Evolutionary conservation across 2,113 vertebrate genomes (phyloP), one percentile per base, ranked within the genome.

Genomic region (Stigmatopora argus): DNA sequence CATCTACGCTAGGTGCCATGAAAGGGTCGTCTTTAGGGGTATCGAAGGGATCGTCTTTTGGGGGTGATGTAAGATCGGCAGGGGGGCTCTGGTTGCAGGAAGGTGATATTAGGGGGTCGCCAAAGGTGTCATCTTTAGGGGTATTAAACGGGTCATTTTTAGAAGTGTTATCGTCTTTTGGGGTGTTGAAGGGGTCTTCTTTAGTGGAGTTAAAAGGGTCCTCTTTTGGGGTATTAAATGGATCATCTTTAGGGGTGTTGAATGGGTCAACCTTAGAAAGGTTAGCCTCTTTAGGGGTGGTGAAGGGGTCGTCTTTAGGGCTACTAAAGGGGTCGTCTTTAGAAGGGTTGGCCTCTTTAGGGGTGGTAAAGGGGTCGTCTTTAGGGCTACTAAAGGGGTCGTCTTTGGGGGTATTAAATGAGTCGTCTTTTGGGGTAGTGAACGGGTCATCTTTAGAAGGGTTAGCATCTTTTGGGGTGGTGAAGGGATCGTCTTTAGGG

Each of bases 131-230:
- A 0, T 66, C 57, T 35, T 31, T 9, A 0, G 44, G 0, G 38
- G 31, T 17, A 53, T 21, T 8, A 12, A 12, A 23, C 0, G 71
- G 73, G n/a, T 82, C 79, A 67, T 69, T 56, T 46, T 31, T 3
- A 19, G 15, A 23, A 57, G 53, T 35, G 51, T 35, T 26, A 2
- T 67, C 62, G 2, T 81, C 79, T 0, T 68, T 58, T 48, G 41
- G 38, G 18, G 65, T 19, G 3, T 13, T 11, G 11, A 83, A 82
- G 0, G 73, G 71, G 26, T 79, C 77, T 8, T 83, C 68, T 31
- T 68, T 78, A 23, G 64, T 66, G 13, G 75, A 6, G 4, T 1
- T 53, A 3, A 86, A 84, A 0, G 66, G 76, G 8, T 85, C 83
- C 0, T 77, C 66, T 52, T 68, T 78, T 7, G 26, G 26, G 26